Percentiles rank a stretch among this genome's conserved stretches.
Conservation (phyloP, 2,797 vertebrate species). For the Centropyge bicolor region DNA sequence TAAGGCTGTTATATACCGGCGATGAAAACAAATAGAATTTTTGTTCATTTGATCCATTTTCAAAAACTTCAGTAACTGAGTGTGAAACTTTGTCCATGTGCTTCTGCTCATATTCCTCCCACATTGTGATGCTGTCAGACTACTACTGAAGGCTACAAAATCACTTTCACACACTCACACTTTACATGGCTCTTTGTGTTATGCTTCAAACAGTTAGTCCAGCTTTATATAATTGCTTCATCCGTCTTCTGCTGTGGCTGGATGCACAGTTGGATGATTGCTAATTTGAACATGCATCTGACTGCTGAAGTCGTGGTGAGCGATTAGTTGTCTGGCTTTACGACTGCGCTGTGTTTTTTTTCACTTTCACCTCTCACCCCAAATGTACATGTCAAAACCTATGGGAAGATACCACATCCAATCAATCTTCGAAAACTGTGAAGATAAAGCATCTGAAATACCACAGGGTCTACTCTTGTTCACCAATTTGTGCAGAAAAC, state of each 20-base stretch:
- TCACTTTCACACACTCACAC: neutral
- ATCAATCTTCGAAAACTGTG: neutral
- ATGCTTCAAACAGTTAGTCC: neutral
- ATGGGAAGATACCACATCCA: neutral
- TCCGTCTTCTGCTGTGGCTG: neutral
- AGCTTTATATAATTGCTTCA: neutral
- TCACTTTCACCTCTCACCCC: neutral
- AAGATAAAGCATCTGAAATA: slow-evolving; percentile 11
- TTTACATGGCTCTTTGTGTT: neutral
- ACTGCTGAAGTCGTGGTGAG: neutral
- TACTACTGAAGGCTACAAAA: neutral
- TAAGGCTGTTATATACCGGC: neutral
- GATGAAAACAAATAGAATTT: neutral
- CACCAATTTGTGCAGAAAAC: slow-evolving; percentile 23
- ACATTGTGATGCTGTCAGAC: neutral
- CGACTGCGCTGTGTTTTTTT: neutral
- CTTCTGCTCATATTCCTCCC: slow-evolving; percentile 1
- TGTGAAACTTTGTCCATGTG: neutral
- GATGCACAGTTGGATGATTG: neutral
- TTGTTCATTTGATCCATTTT: neutral
- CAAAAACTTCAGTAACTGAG: neutral
- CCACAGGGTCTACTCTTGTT: neutral
- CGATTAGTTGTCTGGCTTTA: neutral
- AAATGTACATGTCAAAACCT: neutral
- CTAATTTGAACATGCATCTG: neutral